phyloP scores from a whole-genome alignment of 2,888 invertebrate genomes.

The Rhagophthalmus giganteus region DNA sequence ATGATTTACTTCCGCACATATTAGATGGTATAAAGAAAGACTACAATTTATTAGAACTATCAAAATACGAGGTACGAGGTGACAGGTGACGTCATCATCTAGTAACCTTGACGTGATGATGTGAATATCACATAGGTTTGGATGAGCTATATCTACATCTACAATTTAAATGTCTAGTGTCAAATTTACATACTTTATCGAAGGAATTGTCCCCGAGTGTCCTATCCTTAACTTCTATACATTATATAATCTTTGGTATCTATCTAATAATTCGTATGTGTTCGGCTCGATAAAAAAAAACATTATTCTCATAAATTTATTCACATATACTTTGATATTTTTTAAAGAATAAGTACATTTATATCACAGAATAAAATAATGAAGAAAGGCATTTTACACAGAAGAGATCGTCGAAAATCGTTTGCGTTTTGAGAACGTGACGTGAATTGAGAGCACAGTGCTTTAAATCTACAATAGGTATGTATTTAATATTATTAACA shows the following conservation, averaged over 20 bases:
- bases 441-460: not conserved
- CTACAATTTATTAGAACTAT: no score
- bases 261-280: not conserved
- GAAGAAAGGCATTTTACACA: constrained; percentile 35
- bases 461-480: not conserved
- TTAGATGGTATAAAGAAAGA: no score
- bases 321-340: constrained; percentile 20
- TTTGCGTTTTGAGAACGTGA: constrained; percentile 6
- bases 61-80: no score
- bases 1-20: no score
- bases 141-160: no score
- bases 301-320: constrained; percentile 24
- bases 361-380: constrained; percentile 42
- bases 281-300: not conserved
- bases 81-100: no score
- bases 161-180: not conserved
- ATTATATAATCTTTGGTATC: no score
- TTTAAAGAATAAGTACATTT: constrained; percentile 35
- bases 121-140: no score
- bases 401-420: constrained; percentile 31
- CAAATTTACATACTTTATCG: no score
- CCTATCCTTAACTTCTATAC: constrained; percentile 3
- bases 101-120: no score
- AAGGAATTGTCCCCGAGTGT: no score
- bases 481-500: not conserved